phyloP scores from a whole-genome alignment of 64 coral and sea anemone genomes.

The Montipora foliosa region DNA sequence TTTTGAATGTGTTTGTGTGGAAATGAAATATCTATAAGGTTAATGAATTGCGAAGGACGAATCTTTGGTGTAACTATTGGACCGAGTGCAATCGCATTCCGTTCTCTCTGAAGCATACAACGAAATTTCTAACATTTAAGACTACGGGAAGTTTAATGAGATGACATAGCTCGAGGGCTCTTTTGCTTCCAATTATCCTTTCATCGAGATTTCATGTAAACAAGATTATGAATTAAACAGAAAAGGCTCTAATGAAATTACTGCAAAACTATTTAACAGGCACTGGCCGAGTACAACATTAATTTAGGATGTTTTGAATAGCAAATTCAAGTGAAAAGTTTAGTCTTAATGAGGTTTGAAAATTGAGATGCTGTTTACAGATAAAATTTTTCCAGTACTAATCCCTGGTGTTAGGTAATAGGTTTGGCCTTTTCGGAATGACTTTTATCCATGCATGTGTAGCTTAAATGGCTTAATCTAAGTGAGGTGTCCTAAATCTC shows the following conservation, averaged over 20 bases:
- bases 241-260: slow-evolving; percentile 24
- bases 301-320: background rate
- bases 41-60: too few species aligned
- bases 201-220: slow-evolving; percentile 35
- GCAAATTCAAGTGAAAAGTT: background rate
- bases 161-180: background rate
- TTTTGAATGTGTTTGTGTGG: slow-evolving; percentile 4
- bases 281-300: background rate
- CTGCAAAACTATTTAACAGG: background rate
- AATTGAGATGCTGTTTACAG: background rate
- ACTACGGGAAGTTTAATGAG: background rate
- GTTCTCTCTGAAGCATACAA: too few species aligned
- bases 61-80: background rate
- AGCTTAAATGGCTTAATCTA: too few species aligned
- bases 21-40: background rate
- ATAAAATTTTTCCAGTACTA: too few species aligned
- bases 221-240: slow-evolving; percentile 33
- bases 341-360: background rate
- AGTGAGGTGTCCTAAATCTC: too few species aligned
- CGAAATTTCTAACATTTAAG: background rate
- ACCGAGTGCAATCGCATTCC: too few species aligned
- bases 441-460: too few species aligned
- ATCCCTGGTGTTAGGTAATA: too few species aligned
- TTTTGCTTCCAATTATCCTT: slow-evolving; percentile 27
- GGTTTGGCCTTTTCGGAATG: too few species aligned